Evolutionary conservation across 2,888 invertebrate species (phyloP).

Genomic region (Colostygia pectinataria): DNA sequence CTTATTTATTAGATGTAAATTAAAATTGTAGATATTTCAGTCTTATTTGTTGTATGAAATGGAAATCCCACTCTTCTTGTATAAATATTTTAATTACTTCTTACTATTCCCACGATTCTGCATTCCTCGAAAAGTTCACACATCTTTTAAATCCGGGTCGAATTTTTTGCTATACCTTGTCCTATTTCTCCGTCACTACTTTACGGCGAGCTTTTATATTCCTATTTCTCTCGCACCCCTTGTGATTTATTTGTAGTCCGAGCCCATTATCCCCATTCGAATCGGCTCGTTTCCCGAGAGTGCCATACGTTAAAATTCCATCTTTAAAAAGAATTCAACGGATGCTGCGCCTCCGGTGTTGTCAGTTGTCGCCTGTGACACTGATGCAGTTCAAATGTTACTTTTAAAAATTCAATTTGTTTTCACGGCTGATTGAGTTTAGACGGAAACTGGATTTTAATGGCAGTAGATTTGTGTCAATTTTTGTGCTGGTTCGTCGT

Average conservation of each 20-base stretch:
- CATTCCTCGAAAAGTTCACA: slow-evolving; percentile 21
- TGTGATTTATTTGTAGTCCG: slow-evolving; percentile 66
- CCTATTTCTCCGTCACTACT: slow-evolving; percentile 46
- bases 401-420: slow-evolving; percentile 60
- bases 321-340: slow-evolving; percentile 69
- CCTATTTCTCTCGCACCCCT: slow-evolving; percentile 64
- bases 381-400: slow-evolving; percentile 55
- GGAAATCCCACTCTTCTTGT: background rate
- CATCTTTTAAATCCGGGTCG: slow-evolving; percentile 45
- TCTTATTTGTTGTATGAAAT: background rate
- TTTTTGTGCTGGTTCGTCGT: slow-evolving; percentile 60
- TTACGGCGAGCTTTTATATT: slow-evolving; percentile 39
- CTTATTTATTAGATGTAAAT: slow-evolving; percentile 36
- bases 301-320: slow-evolving; percentile 66
- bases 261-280: slow-evolving; percentile 58
- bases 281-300: slow-evolving; percentile 59
- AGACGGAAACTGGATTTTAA: slow-evolving; percentile 68
- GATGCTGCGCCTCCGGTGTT: slow-evolving; percentile 75
- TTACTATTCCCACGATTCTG: slow-evolving; percentile 25
- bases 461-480: slow-evolving; percentile 63
- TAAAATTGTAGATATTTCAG: slow-evolving; percentile 18
- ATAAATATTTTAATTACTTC: slow-evolving; percentile 2
- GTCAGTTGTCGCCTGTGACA: slow-evolving; percentile 71
- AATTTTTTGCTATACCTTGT: slow-evolving; percentile 54
- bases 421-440: slow-evolving; percentile 66